Percentiles rank a stretch among this genome's conserved stretches.
Conservation (phyloP, 1,140 invertebrate genomes). For the Aphidius ervi region DNA sequence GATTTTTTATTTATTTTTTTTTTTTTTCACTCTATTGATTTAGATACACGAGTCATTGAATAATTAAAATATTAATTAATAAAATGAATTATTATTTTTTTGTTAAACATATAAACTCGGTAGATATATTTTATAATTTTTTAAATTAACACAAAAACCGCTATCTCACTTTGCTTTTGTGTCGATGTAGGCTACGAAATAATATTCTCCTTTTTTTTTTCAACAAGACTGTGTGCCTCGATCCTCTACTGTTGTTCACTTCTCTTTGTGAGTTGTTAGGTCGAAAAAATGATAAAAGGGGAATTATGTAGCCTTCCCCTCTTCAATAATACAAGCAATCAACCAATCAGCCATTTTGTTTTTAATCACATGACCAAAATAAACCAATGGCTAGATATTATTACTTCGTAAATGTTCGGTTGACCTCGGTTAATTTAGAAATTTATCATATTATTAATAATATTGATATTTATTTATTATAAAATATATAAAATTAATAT, state of each 20-base stretch:
- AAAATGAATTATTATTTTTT: too few relatives aligned
- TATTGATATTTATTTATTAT: neutral
- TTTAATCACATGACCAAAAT: neutral
- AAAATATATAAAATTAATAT: neutral
- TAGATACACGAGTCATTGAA: too few relatives aligned
- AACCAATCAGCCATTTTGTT: neutral
- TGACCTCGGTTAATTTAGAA: neutral
- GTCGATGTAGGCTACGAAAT: too few relatives aligned
- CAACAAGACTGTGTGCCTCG: too few relatives aligned
- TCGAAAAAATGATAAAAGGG: neutral
- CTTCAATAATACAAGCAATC: neutral
- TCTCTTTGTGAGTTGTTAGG: neutral
- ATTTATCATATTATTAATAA: neutral
- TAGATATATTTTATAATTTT: too few relatives aligned
- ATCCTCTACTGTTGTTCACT: constrained; percentile 5
- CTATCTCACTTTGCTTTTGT: constrained; percentile 35
- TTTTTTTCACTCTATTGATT: too few relatives aligned
- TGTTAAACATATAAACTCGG: too few relatives aligned
- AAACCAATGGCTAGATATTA: neutral
- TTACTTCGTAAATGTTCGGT: neutral
- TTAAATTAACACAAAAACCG: too few relatives aligned
- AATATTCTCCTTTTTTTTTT: too few relatives aligned
- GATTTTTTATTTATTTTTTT: too few relatives aligned
- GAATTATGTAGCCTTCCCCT: neutral
- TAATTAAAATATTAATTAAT: too few relatives aligned